phyloP scores from a whole-genome alignment of 2,113 vertebrate species.

The Silurus meridionalis region DNA sequence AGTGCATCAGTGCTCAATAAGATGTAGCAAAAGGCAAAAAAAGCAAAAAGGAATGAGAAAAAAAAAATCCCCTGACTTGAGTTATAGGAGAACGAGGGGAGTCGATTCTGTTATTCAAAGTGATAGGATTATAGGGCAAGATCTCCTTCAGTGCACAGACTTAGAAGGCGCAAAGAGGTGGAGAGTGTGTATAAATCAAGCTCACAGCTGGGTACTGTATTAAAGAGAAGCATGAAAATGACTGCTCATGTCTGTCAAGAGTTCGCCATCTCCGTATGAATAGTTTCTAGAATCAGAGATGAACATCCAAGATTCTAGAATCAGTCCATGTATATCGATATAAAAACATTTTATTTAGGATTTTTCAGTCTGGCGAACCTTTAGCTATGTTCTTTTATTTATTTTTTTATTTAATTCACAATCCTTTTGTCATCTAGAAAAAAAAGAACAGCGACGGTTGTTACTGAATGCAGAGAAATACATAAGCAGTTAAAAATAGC shows the following conservation, averaged over 20 bases:
- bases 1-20: background rate
- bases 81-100: slow-evolving; percentile 1
- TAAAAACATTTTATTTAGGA: background rate
- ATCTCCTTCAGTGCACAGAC: slow-evolving; percentile 38
- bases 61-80: background rate
- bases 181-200: slow-evolving; percentile 40
- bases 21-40: background rate
- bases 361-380: background rate
- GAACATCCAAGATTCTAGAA: too few species aligned
- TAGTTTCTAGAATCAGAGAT: background rate
- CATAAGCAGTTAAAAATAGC: background rate
- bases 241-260: slow-evolving; percentile 29
- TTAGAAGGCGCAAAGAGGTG: slow-evolving; percentile 28
- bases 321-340: background rate
- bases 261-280: slow-evolving; percentile 16
- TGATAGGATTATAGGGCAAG: slow-evolving; percentile 46
- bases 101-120: slow-evolving; percentile 39
- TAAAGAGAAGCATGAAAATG: slow-evolving; percentile 35
- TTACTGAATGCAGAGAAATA: background rate
- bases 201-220: slow-evolving; percentile 42
- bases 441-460: background rate
- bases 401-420: background rate
- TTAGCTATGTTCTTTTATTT: background rate
- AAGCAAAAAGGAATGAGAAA: background rate
- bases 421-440: background rate